These are phyloP conservation scores for Phaethon lepturus DNA, from an alignment of 2,113 vertebrate species.

Conservation along the genomic window DNA sequence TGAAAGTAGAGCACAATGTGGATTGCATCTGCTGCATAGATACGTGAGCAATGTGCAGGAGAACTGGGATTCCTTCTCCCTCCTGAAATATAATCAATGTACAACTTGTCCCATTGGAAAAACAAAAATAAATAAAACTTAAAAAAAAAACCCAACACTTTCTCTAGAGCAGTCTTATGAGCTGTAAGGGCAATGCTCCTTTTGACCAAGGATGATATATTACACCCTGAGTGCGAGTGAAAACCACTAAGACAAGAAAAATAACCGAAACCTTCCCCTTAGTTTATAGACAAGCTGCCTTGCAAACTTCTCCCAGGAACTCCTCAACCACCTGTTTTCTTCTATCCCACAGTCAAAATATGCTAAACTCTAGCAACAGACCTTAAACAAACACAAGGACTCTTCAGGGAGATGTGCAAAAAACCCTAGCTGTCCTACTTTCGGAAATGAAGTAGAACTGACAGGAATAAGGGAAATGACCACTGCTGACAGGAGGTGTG, in stretches of 20 bases:
- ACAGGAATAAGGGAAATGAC: not conserved
- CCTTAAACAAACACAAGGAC: not conserved
- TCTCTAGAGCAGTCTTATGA: not conserved
- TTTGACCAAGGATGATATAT: not conserved
- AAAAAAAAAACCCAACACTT: rapidly evolving
- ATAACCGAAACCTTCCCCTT: not conserved
- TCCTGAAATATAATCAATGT: not conserved
- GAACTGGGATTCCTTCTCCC: not conserved
- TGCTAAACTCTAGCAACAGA: not conserved
- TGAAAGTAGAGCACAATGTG: not conserved
- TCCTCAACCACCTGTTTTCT: not conserved
- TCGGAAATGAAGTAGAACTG: not conserved
- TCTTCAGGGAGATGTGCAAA: not conserved
- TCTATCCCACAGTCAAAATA: not conserved
- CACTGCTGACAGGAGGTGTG: not conserved
- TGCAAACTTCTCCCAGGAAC: not conserved
- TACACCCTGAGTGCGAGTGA: not conserved
- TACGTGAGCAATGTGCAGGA: not conserved
- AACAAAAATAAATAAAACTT: not conserved
- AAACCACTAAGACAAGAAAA: not conserved
- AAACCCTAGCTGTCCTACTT: not conserved
- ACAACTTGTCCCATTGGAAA: not conserved
- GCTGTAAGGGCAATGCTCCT: not conserved
- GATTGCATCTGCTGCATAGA: not conserved
- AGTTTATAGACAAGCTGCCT: not conserved